Percentiles rank a stretch among this genome's conserved stretches.
Evolutionary conservation across 2,113 vertebrate species (phyloP).

Genomic region (Abramis brama): DNA sequence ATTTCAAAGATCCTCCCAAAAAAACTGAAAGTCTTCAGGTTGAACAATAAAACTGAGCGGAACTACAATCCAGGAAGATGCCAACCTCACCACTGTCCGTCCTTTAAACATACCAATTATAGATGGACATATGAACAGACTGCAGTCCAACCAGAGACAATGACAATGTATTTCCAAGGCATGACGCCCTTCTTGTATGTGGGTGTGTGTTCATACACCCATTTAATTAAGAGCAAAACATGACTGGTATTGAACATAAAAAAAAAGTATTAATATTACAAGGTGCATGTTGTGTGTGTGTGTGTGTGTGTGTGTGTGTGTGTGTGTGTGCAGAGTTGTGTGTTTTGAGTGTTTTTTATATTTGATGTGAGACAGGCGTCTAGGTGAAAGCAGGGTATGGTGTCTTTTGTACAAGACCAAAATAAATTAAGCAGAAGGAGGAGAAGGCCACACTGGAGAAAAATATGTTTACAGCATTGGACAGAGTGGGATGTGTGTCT

Average conservation of each 20-base stretch:
- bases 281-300: slow-evolving; percentile 50
- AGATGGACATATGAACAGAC: slow-evolving; percentile 40
- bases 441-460: not conserved
- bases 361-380: not conserved
- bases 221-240: slow-evolving; percentile 27
- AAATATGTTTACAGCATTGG: slow-evolving; percentile 45
- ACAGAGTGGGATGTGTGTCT: not conserved
- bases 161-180: slow-evolving; percentile 50
- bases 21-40: slow-evolving; percentile 85
- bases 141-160: slow-evolving; percentile 46
- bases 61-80: slow-evolving; percentile 43
- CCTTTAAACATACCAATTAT: not conserved
- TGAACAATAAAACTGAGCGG: slow-evolving; percentile 78
- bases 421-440: not conserved
- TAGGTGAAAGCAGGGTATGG: slow-evolving; percentile 36
- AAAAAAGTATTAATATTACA: slow-evolving; percentile 50
- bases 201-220: slow-evolving; percentile 40
- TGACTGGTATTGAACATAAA: slow-evolving; percentile 36
- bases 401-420: slow-evolving; percentile 34
- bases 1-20: slow-evolving; percentile 84
- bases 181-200: slow-evolving; percentile 44
- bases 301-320: slow-evolving; percentile 32
- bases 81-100: slow-evolving; percentile 16
- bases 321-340: slow-evolving; percentile 31
- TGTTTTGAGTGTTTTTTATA: slow-evolving; percentile 28